These are phyloP conservation scores for Pinctada fucata DNA, from an alignment of 2,888 invertebrate genomes.

Conservation along the genomic window DNA sequence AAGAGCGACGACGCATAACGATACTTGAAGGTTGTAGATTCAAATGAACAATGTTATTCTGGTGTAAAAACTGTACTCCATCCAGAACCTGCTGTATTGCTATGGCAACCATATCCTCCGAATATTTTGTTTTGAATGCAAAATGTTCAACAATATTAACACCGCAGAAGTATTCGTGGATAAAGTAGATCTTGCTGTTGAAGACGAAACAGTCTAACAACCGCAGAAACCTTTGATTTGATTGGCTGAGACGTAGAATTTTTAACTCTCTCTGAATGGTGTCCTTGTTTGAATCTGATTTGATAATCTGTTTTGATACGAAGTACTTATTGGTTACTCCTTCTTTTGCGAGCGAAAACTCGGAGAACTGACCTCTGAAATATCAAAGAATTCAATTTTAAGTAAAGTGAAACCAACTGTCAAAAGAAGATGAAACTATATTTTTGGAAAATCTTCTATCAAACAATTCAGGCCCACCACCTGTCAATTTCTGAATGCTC, in stretches of 20 bases:
- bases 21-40: slow-evolving; percentile 94
- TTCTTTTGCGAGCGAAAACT: slow-evolving; percentile 46
- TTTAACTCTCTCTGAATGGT: slow-evolving; percentile 88
- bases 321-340: slow-evolving; percentile 83
- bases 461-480: no score
- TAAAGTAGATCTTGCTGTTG: slow-evolving; percentile 73
- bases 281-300: slow-evolving; percentile 73
- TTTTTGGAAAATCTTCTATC: no score
- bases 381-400: background rate
- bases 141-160: slow-evolving; percentile 93
- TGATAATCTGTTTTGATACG: slow-evolving; percentile 86
- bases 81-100: slow-evolving; percentile 86
- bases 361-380: slow-evolving; percentile 85
- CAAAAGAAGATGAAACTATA: no score
- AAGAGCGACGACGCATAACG: slow-evolving; percentile 86
- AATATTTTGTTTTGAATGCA: slow-evolving; percentile 91
- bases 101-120: slow-evolving; percentile 93
- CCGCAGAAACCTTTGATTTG: slow-evolving; percentile 90
- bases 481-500: no score
- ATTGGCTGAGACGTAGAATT: slow-evolving; percentile 82
- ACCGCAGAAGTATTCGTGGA: slow-evolving; percentile 84
- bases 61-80: slow-evolving; percentile 90
- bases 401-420: no score
- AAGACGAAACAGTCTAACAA: slow-evolving; percentile 78
- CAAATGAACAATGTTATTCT: slow-evolving; percentile 83